Conservation (phyloP, 2,113 vertebrate species). For the Gambusia holbrooki region DNA sequence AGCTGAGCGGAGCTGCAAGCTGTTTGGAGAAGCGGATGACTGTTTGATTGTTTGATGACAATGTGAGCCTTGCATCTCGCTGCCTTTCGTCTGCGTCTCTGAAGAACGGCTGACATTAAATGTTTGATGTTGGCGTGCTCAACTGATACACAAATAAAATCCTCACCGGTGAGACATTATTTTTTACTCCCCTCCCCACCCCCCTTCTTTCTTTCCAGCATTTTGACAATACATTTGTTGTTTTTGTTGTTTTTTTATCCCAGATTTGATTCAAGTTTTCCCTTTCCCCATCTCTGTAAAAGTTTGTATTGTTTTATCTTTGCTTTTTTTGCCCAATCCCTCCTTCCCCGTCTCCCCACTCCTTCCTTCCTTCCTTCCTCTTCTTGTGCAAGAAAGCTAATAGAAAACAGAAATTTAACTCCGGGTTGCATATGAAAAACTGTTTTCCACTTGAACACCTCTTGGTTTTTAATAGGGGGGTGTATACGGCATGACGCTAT, state of each 20-base stretch:
- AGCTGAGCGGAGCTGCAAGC: conserved; percentile 78
- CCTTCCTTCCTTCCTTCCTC: not conserved
- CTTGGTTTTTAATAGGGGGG: conserved; percentile 51
- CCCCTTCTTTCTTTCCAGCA: conserved; percentile 30
- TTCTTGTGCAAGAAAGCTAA: conserved; percentile 45
- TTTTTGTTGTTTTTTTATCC: conserved; percentile 61
- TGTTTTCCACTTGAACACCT: conserved; percentile 50
- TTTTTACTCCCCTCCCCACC: not conserved
- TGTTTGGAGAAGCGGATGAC: conserved; percentile 75
- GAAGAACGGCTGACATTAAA: conserved; percentile 78
- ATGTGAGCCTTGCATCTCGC: conserved; percentile 74
- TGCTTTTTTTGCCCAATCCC: not conserved
- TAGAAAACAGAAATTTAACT: conserved; percentile 39
- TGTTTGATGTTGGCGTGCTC: conserved; percentile 78
- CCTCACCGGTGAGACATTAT: conserved; percentile 66
- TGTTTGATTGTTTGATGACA: conserved; percentile 82
- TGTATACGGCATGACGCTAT: conserved; percentile 45
- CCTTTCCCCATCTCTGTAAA: conserved; percentile 50
- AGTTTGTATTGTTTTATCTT: conserved; percentile 60
- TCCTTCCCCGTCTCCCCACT: not conserved
- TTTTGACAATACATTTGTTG: conserved; percentile 73
- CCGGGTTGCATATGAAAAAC: conserved; percentile 45
- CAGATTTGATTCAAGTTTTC: conserved; percentile 65
- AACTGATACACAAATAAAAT: conserved; percentile 77
- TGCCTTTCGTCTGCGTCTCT: conserved; percentile 78